Evolutionary conservation across 1,140 invertebrate species (phyloP), one percentile per base, ranked within the genome.

Genomic region (Neotoxoptera formosana): DNA sequence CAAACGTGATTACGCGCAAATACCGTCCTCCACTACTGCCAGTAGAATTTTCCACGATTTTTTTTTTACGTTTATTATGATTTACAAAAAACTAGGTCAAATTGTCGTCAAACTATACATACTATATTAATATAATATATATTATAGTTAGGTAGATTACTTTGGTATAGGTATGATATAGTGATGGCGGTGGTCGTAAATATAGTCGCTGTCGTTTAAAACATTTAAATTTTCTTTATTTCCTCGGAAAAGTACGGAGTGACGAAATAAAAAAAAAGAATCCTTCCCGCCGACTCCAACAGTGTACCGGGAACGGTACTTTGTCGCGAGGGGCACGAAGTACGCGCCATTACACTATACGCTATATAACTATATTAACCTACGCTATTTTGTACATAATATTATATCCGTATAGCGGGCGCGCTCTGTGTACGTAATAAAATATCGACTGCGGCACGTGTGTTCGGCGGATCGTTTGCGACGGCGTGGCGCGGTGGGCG

Each of bases 221-320:
- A 48, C 48, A 48, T 86, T 86, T 86, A 86, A 86, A 86, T 87
- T 87, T 87, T 87, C 14, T 30, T 87, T 47, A 41, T 87, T 20
- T 30, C n/a, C 47, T 48, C 14, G 45, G 45, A 87, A 87, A 87
- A 48, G 14, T 25, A 48, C 84, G 83, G 3, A 2, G 41, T 25
- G 41, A 86, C 23, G 11, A 86, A 41, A 86, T 86, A 84, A 45
- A 86, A 86, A 45, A 84, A 25, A 84, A 2, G 2, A 86, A 76
- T 17, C 4, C 23, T 25, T 2, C 20, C 7, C 23, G 21, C 11
- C 36, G 6, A 6, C 41, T 25, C 23, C 8, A 9, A 45, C 83
- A 14, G 3, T 45, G 8, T 84, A 6, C 25, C 25, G 11, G 83
- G 2, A 47, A n/a, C 14, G 14, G 17, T 51, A 87, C 47, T 48